Evolutionary conservation across 2,888 invertebrate genomes (phyloP).

Genomic region (Parnassius smintheus): DNA sequence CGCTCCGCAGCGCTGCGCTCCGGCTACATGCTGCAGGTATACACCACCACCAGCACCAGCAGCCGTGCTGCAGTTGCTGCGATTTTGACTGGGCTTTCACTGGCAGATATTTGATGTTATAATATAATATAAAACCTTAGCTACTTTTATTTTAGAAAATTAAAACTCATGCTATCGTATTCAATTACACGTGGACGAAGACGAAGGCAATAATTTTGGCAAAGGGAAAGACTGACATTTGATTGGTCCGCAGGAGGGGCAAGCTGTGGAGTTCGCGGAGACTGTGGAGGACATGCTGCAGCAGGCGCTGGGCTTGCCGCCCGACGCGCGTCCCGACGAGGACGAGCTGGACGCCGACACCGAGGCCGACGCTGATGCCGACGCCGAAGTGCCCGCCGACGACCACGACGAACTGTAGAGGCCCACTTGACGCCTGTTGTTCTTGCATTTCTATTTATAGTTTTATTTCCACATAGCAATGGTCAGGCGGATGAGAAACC

Average conservation of each 20-base stretch:
- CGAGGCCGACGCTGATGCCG: slow-evolving; percentile 34
- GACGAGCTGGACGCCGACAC: slow-evolving; percentile 38
- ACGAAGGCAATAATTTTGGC: no score
- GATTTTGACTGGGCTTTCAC: no score
- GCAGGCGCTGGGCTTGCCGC: slow-evolving; percentile 87
- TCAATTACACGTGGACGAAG: no score
- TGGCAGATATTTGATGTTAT: no score
- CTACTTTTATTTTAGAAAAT: no score
- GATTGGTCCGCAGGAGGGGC: slow-evolving; percentile 49
- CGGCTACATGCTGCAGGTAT: slow-evolving; percentile 89
- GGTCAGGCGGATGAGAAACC: no score
- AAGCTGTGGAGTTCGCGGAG: slow-evolving; percentile 90
- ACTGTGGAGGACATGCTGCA: slow-evolving; percentile 95
- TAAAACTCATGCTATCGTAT: no score
- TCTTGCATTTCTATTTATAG: background rate
- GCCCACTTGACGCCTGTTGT: slow-evolving; percentile 6
- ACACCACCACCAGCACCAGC: no score
- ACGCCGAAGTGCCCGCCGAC: slow-evolving; percentile 36
- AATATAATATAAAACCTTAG: no score
- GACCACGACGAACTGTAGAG: slow-evolving; percentile 58
- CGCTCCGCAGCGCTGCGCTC: slow-evolving; percentile 94
- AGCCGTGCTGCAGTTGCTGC: no score
- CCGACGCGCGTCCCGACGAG: slow-evolving; percentile 82
- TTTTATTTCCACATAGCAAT: background rate
- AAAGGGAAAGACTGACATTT: no score